Conservation (phyloP, 2,797 vertebrate species). For the Lycodopsis pacificus region DNA sequence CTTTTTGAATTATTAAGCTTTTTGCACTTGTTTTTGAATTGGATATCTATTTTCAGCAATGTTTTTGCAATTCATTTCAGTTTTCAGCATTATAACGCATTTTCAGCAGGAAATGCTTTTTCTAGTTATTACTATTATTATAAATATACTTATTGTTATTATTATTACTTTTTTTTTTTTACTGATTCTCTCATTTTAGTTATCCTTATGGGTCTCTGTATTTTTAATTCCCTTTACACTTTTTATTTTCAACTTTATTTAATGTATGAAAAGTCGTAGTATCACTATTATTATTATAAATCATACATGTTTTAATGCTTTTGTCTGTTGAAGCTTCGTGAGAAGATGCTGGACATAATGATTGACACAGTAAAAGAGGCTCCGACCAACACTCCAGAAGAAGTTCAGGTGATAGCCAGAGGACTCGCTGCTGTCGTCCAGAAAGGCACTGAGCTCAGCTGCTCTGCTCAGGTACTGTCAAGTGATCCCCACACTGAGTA, state of each 20-base stretch:
- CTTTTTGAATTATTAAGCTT: too few relatives aligned
- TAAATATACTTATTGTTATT: background rate
- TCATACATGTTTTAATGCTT: background rate
- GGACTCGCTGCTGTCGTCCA: slow-evolving; percentile 81
- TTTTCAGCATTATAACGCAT: too few relatives aligned
- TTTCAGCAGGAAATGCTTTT: too few relatives aligned
- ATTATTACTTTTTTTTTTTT: background rate
- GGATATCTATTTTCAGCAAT: too few relatives aligned
- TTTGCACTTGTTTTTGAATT: too few relatives aligned
- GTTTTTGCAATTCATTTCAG: too few relatives aligned
- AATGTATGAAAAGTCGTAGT: background rate
- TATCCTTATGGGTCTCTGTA: background rate
- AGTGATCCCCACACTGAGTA: background rate
- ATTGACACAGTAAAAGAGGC: slow-evolving; percentile 51
- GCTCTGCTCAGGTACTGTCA: slow-evolving; percentile 87
- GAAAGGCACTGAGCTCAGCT: slow-evolving; percentile 81
- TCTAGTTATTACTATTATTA: background rate
- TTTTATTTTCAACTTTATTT: background rate
- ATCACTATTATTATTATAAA: background rate
- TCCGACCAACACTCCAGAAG: slow-evolving; percentile 69
- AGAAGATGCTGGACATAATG: slow-evolving; percentile 84
- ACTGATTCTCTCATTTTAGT: background rate
- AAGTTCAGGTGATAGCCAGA: slow-evolving; percentile 80
- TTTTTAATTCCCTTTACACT: background rate
- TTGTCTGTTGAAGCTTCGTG: slow-evolving; percentile 84